These are phyloP conservation scores for Drosophila demipolita DNA, from an alignment of 2,888 invertebrate genomes.

Conservation along the genomic window DNA sequence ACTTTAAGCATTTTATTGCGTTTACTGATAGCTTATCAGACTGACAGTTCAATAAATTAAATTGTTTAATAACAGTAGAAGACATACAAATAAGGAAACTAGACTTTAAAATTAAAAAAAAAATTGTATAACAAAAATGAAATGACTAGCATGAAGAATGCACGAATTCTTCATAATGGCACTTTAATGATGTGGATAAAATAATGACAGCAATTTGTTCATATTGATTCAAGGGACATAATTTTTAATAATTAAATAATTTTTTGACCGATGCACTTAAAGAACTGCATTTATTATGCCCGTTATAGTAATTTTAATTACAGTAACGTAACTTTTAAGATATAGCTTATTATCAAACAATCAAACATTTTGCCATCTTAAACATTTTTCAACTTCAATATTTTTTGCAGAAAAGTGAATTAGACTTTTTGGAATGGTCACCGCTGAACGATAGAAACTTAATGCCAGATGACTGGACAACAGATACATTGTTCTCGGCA, in stretches of 20 bases:
- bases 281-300: background rate
- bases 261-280: background rate
- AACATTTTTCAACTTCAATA: background rate
- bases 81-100: background rate
- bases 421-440: constrained; percentile 85
- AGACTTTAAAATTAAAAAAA: background rate
- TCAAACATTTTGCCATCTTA: background rate
- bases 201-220: background rate
- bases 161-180: background rate
- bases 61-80: constrained; percentile 12
- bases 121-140: background rate
- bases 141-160: background rate
- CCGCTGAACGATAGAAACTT: constrained; percentile 83
- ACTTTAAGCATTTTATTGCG: background rate
- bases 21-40: constrained; percentile 26
- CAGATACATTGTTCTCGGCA: constrained; percentile 95
- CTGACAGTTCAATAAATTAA: constrained; percentile 6
- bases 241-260: background rate
- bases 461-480: constrained; percentile 87
- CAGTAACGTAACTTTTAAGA: background rate
- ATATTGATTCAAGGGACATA: background rate
- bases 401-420: constrained; percentile 83
- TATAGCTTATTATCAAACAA: background rate
- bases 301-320: background rate
- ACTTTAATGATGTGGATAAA: background rate